Percentiles rank a stretch among this genome's conserved stretches.
Conservation (phyloP, 2,797 vertebrate species). For the Labeo calbasu region DNA sequence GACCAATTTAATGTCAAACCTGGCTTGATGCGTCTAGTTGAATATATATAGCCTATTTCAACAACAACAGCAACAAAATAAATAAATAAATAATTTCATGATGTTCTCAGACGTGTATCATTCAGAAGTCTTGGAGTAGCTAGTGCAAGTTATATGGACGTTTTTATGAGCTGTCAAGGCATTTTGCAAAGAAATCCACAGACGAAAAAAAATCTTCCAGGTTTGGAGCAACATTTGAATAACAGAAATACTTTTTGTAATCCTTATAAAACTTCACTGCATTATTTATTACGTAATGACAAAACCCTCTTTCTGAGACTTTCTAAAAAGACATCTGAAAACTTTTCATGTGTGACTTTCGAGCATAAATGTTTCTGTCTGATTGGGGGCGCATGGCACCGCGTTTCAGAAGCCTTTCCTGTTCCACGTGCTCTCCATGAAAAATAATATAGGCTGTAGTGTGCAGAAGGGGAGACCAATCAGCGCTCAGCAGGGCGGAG, state of each 20-base stretch:
- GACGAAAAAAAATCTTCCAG: neutral
- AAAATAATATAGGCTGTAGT: constrained; percentile 40
- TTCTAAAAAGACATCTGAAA: neutral
- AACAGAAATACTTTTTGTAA: neutral
- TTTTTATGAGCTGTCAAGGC: neutral
- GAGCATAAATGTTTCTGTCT: neutral
- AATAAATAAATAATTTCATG: neutral
- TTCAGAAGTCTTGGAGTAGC: neutral
- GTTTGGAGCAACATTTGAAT: neutral
- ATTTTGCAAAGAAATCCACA: neutral
- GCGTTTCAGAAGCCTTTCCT: constrained; percentile 32
- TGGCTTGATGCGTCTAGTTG: neutral
- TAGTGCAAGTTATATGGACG: neutral
- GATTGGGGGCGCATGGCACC: constrained; percentile 52
- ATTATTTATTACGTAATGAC: neutral
- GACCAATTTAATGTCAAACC: neutral
- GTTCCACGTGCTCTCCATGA: constrained; percentile 52
- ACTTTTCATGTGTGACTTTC: constrained; percentile 2
- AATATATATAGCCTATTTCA: neutral
- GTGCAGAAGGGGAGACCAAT: constrained; percentile 32
- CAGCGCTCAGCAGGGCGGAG: constrained; percentile 44
- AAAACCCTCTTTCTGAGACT: neutral
- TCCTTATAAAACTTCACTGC: neutral
- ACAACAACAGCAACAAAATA: neutral
- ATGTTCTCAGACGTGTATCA: neutral